A percentile compares a stretch with the other conserved stretches of the same genome.
These are phyloP conservation scores for Cremastinae sp. DNA, from an alignment of 2,888 invertebrate species.

Conservation along the genomic window DNA sequence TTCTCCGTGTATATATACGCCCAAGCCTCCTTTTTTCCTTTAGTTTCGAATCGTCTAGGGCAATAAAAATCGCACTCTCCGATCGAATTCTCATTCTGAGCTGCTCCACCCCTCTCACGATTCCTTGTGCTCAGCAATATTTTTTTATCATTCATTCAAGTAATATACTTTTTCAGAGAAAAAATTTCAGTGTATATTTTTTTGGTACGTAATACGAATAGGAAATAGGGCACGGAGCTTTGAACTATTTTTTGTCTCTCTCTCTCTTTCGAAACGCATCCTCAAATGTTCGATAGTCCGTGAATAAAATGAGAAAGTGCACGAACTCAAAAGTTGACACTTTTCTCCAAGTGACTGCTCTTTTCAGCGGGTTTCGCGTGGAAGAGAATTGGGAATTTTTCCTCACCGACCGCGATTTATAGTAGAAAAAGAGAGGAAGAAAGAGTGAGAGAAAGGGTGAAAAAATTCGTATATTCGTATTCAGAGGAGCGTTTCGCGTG, in stretches of 20 bases:
- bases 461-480: conserved; percentile 57
- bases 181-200: too few relatives aligned
- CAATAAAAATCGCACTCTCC: conserved; percentile 48
- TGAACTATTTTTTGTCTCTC: too few relatives aligned
- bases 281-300: conserved; percentile 12
- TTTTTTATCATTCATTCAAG: conserved; percentile 4
- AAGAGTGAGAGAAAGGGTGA: not conserved
- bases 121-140: not conserved
- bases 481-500: conserved; percentile 47
- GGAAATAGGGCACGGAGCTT: too few relatives aligned
- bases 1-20: conserved; percentile 10
- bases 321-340: conserved; percentile 34
- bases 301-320: conserved; percentile 36
- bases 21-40: conserved; percentile 25
- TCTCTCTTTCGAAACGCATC: conserved; percentile 2
- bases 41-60: conserved; percentile 39
- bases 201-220: too few relatives aligned
- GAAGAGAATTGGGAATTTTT: conserved; percentile 31
- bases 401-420: conserved; percentile 45
- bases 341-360: conserved; percentile 40
- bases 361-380: conserved; percentile 17
- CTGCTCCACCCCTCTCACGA: conserved; percentile 4
- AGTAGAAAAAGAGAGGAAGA: too few relatives aligned
- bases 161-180: conserved; percentile 9
- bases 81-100: conserved; percentile 42